phyloP scores from a whole-genome alignment of 2,888 invertebrate species.

The Drosophila cyrtoloma region DNA sequence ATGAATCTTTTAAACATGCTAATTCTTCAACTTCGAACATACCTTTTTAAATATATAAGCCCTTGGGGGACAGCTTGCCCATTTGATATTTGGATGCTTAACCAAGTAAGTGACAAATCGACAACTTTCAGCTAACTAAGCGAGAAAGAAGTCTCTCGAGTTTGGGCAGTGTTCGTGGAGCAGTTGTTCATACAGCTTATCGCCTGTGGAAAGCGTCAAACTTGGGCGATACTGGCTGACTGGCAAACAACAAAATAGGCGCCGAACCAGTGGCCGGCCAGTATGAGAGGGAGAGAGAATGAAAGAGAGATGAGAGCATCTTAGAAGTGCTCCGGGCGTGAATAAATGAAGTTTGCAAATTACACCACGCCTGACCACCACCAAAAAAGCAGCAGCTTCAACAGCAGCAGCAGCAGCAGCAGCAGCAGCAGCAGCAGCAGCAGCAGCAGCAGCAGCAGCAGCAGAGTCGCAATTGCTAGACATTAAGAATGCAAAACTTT shows the following conservation, averaged over 20 bases:
- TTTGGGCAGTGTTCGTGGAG: conserved; percentile 3
- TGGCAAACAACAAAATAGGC: conserved; percentile 59
- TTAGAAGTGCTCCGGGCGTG: conserved; percentile 75
- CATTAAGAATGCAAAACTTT: conserved; percentile 80
- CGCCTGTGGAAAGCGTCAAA: conserved; percentile 77
- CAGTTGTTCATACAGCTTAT: conserved; percentile 45
- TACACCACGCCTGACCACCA: conserved; percentile 81
- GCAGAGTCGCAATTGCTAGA: conserved; percentile 45
- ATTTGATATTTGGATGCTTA: conserved; percentile 35
- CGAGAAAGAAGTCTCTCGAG: not conserved
- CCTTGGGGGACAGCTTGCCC: not conserved
- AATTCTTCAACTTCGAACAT: not conserved
- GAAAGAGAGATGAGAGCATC: conserved; percentile 27
- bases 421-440: conserved; percentile 14
- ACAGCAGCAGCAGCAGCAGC: conserved; percentile 10
- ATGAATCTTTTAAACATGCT: not conserved
- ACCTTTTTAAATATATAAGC: not conserved
- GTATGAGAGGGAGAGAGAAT: not conserved
- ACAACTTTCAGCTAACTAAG: conserved; percentile 26
- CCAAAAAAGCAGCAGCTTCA: conserved; percentile 38
- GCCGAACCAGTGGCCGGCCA: conserved; percentile 14
- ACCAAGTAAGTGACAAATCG: conserved; percentile 70
- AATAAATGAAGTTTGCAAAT: conserved; percentile 81
- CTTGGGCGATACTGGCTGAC: conserved; percentile 53
- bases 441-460: conserved; percentile 15